Conservation (phyloP, 2,797 vertebrate genomes). For the Salmo trutta region DNA sequence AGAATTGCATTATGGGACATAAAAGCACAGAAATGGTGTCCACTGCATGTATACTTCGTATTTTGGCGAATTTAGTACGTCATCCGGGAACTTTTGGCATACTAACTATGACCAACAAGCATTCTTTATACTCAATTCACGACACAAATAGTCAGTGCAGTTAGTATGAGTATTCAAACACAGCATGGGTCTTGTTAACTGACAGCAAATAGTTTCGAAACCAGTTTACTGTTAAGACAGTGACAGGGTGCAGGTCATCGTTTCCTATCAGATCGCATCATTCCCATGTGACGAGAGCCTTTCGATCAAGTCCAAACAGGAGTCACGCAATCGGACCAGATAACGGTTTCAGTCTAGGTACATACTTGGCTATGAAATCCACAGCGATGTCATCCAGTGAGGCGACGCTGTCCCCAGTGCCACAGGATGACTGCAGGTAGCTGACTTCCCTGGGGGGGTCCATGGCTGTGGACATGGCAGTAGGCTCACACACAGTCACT, state of each 20-base stretch:
- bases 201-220: background rate
- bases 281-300: background rate
- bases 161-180: too few relatives aligned
- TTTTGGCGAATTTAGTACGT: too few relatives aligned
- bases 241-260: background rate
- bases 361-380: slow-evolving; percentile 67
- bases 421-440: slow-evolving; percentile 53
- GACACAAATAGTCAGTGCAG: too few relatives aligned
- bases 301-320: background rate
- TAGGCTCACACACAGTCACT: slow-evolving; percentile 75
- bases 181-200: background rate
- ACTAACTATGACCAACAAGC: too few relatives aligned
- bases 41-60: too few relatives aligned
- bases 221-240: background rate
- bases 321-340: background rate
- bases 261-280: background rate
- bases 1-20: too few relatives aligned
- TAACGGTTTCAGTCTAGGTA: background rate
- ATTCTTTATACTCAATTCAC: too few relatives aligned
- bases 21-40: too few relatives aligned
- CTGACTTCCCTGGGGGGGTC: slow-evolving; percentile 49
- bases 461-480: slow-evolving; percentile 62
- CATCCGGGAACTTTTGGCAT: too few relatives aligned
- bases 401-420: slow-evolving; percentile 37
- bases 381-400: slow-evolving; percentile 53